Evolutionary conservation across 2,888 invertebrate genomes (phyloP).

Genomic region (Drosophila melanosoma): DNA sequence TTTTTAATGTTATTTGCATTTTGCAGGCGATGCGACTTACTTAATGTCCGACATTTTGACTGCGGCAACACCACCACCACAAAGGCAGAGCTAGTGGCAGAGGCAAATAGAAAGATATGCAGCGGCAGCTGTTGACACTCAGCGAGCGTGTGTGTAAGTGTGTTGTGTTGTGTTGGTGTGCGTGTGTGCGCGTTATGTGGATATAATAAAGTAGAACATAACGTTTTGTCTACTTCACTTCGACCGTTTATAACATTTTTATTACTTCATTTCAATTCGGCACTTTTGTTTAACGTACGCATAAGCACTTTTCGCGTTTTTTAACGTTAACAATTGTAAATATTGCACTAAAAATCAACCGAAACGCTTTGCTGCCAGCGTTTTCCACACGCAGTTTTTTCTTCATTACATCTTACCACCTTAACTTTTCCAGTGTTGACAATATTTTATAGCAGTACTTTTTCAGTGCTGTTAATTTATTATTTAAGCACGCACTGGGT

Average conservation of each 20-base stretch:
- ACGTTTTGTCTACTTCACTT: slow-evolving; percentile 58
- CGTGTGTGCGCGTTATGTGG: slow-evolving; percentile 65
- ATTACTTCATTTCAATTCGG: slow-evolving; percentile 20
- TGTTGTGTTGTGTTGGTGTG: slow-evolving; percentile 22
- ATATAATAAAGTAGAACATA: slow-evolving; percentile 65
- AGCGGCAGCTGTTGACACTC: slow-evolving; percentile 73
- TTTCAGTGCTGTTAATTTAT: slow-evolving; percentile 20
- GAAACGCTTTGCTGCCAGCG: slow-evolving; percentile 59
- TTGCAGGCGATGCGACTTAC: slow-evolving; percentile 73
- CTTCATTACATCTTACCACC: slow-evolving; percentile 46
- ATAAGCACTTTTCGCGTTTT: slow-evolving; percentile 16
- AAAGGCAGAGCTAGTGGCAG: slow-evolving; percentile 10
- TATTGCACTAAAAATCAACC: slow-evolving; percentile 34
- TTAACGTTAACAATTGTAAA: slow-evolving; percentile 21
- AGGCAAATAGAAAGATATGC: slow-evolving; percentile 29
- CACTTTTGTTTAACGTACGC: slow-evolving; percentile 26
- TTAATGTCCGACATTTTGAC: slow-evolving; percentile 84
- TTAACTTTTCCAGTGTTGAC: background rate
- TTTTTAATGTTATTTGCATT: slow-evolving; percentile 25
- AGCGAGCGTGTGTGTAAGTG: slow-evolving; percentile 24
- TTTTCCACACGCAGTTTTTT: slow-evolving; percentile 61
- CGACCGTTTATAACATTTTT: slow-evolving; percentile 47
- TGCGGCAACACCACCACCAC: slow-evolving; percentile 52
- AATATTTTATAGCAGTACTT: too few relatives aligned
- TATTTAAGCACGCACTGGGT: background rate